phyloP scores from a whole-genome alignment of 2,113 vertebrate species.

The Mellivora capensis region DNA sequence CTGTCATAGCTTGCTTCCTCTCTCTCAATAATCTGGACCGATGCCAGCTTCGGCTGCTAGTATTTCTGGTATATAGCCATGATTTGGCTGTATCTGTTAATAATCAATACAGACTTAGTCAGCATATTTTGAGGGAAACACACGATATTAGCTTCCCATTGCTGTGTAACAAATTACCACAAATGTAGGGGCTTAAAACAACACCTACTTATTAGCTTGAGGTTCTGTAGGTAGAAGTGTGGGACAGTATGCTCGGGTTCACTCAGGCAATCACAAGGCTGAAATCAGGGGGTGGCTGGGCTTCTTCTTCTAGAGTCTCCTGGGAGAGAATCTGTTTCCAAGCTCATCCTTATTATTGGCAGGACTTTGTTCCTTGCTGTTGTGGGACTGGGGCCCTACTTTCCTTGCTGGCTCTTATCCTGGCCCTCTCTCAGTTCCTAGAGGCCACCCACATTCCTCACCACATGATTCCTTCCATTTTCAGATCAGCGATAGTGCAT shows the following conservation, averaged over 20 bases:
- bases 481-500: neutral
- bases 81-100: neutral
- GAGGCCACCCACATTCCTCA: neutral
- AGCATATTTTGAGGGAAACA: neutral
- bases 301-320: neutral
- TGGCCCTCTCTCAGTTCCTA: neutral
- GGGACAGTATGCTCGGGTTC: too few species aligned
- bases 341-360: neutral
- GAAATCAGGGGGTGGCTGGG: neutral
- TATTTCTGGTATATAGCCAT: neutral
- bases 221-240: neutral
- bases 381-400: too few species aligned
- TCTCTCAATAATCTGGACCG: neutral
- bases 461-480: neutral
- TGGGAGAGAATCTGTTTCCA: neutral
- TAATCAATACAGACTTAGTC: neutral
- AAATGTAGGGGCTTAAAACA: neutral
- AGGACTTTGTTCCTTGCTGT: neutral
- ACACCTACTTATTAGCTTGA: neutral
- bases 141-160: neutral
- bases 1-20: neutral
- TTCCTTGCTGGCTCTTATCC: neutral
- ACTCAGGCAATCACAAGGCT: neutral
- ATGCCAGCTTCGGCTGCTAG: neutral
- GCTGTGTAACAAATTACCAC: neutral